Percentiles rank a stretch among this genome's conserved stretches.
Conservation (phyloP, 2,113 vertebrate genomes). For the Charina bottae region DNA sequence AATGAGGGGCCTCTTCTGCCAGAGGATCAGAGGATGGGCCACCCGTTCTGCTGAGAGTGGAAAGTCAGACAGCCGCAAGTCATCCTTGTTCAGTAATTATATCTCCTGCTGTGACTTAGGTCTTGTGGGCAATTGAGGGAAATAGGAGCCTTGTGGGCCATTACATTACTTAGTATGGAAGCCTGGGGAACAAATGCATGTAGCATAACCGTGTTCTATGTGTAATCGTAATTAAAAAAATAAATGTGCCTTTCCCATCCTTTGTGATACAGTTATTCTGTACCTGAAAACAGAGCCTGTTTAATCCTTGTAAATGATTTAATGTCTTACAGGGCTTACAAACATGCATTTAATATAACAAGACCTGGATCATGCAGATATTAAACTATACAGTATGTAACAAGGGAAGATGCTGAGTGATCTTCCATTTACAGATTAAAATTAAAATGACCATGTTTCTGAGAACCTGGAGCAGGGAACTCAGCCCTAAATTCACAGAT, state of each 20-base stretch:
- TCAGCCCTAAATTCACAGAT: not conserved
- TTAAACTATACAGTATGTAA: not conserved
- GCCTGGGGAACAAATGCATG: not conserved
- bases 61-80: not conserved
- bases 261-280: not conserved
- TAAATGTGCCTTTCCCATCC: not conserved
- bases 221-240: not conserved
- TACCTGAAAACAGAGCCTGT: not conserved
- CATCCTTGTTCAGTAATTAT: not conserved
- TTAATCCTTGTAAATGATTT: not conserved
- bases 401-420: not conserved
- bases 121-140: not conserved
- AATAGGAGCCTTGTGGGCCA: not conserved
- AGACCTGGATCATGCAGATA: not conserved
- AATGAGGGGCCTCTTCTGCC: not conserved
- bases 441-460: not conserved
- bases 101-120: not conserved
- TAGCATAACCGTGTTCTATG: not conserved
- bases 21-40: not conserved
- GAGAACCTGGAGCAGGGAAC: not conserved
- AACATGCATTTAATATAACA: not conserved
- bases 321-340: not conserved
- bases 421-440: not conserved
- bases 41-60: not conserved
- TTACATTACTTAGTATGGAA: not conserved